Base-by-base conservation (phyloP, 2,888 invertebrate genomes). In the Agrochola lychnidis region DNA sequence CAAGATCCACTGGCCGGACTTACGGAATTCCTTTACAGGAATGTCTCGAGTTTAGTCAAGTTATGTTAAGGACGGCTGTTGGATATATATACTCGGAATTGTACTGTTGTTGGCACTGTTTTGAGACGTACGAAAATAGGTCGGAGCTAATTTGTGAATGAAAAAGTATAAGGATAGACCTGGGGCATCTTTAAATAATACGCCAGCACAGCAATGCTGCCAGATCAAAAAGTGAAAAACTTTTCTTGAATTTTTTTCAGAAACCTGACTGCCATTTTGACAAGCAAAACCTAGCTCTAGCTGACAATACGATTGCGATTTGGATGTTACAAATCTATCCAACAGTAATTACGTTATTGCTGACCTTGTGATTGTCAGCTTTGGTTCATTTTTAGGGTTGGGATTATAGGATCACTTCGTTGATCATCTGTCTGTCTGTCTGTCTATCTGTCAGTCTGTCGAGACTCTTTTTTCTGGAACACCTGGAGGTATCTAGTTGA, bases 21-120 rank as follows among this genome's bases (percentile, higher is more conserved):
- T 81, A 62, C 70, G 74, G 69, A 83, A 87, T 85, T 83, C 89
- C 87, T 85, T 74, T 51, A 48, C 63, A n/a, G 69, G 73, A 77
- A 83, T 80, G 75, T 76, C 59, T 61, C 61, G 57, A 69, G 64
- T 81, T 70, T 61, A 76, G 64, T 36, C 62, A 59, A 74, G 76
- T 76, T 79, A 75, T 84, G 66, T 76, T 66, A 68, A 82, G 85
- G 66, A 85, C 61, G 63, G 63, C 19, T 67, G 45, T 67, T 57
- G 63, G 67, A 51, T 36, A 73, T 83, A 70, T 67, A 77, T n/a
- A 73, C 25, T 56, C 12, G 67, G 62, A 73, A 71, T 68, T 69
- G 70, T 73, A 40, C 45, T 59, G n/a, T 4, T 22, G n/a, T 42
- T 62, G 78, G 48, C 30, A 48, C 10, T 63, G 30, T 77, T 77